These are phyloP conservation scores for Actinia tenebrosa DNA, from an alignment of 64 coral and sea anemone genomes.

Conservation along the genomic window DNA sequence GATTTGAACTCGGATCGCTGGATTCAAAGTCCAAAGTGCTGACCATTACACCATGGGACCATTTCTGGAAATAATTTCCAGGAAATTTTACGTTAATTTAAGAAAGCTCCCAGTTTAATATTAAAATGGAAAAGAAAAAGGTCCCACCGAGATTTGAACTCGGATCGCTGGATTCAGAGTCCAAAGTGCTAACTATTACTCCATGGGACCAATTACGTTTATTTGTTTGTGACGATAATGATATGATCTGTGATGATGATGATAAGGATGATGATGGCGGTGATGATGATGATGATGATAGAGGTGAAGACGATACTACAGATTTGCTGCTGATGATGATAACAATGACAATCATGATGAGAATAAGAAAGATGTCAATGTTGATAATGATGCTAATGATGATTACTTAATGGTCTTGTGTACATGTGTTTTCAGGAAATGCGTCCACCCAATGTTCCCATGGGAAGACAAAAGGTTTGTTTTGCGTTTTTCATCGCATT, in stretches of 20 bases:
- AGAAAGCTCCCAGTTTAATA: too few species aligned
- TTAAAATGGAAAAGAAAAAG: neutral
- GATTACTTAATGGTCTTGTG: neutral
- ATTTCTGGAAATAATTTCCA: neutral
- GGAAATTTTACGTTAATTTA: too few species aligned
- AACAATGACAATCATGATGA: too few species aligned
- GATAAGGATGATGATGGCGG: too few species aligned
- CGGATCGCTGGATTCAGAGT: slow-evolving; percentile 20
- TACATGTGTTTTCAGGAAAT: slow-evolving; percentile 51
- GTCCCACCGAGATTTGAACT: slow-evolving; percentile 16
- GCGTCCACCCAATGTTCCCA: slow-evolving; percentile 74
- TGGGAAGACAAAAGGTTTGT: slow-evolving; percentile 96
- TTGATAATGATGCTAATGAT: neutral
- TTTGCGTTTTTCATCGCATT: neutral
- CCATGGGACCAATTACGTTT: slow-evolving; percentile 18
- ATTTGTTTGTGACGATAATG: too few species aligned
- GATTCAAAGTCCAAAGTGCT: too few species aligned
- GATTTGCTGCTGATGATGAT: too few species aligned
- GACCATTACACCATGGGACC: slow-evolving; percentile 4
- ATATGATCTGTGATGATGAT: too few species aligned
- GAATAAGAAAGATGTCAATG: too few species aligned
- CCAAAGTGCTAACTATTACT: slow-evolving; percentile 16
- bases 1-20: too few species aligned
- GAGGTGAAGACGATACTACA: too few species aligned
- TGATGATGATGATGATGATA: too few species aligned